phyloP scores from a whole-genome alignment of 1,140 invertebrate genomes.

The Colletes gigas region DNA sequence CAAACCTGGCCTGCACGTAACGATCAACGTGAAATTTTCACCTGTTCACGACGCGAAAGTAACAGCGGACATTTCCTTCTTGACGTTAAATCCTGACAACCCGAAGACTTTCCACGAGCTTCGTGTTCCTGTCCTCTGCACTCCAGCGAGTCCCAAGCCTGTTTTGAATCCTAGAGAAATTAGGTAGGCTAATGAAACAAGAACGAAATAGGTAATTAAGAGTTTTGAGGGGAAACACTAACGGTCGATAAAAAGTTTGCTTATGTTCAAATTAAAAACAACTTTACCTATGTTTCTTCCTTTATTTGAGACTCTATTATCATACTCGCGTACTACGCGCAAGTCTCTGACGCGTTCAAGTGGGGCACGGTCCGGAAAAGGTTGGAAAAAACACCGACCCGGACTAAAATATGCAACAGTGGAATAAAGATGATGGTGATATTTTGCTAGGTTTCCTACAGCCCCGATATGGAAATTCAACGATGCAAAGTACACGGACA shows the following conservation, averaged over 20 bases:
- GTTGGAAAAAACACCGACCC: no score
- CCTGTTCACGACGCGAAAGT: conserved; percentile 16
- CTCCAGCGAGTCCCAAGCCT: neutral
- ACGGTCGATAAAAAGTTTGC: no score
- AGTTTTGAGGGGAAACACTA: no score
- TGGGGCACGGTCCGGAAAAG: no score
- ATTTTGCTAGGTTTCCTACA: conserved; percentile 5
- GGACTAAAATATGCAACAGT: no score
- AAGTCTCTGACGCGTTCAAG: no score
- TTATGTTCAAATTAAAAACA: no score
- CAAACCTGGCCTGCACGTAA: conserved; percentile 7
- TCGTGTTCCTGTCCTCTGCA: conserved; percentile 20
- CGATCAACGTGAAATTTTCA: conserved; percentile 32
- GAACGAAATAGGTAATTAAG: no score
- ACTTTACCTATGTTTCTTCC: no score
- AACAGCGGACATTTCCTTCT: conserved; percentile 22
- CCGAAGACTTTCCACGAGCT: conserved; percentile 16
- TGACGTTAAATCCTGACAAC: conserved; percentile 15
- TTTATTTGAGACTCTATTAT: no score
- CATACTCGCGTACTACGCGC: no score
- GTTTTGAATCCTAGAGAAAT: conserved; percentile 8
- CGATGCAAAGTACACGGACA: neutral
- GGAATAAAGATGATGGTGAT: neutral
- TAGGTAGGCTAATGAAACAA: neutral
- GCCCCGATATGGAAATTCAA: conserved; percentile 22